Evolutionary conservation across 1,140 invertebrate species (phyloP), one percentile per base, ranked within the genome.

Genomic region (Saccostrea echinata): DNA sequence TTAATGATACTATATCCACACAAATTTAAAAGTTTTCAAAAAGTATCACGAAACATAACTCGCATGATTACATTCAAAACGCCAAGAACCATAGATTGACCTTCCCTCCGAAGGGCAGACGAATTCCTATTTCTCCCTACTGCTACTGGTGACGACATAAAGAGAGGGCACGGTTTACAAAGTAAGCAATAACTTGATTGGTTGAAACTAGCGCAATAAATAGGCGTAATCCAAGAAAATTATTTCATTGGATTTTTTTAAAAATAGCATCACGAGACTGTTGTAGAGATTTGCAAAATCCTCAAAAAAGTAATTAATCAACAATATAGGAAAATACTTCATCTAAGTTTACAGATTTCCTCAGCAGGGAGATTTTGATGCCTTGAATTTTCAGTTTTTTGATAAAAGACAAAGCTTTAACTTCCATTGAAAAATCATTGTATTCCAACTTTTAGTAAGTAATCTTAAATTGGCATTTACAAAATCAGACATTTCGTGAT

Each of bases 21-120:
- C 68, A 76, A 76, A 33, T 76, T 76, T 6, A 21, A 76, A 76
- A 27, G 27, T 16, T 76, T 76, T 76, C 13, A 76, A 76, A 76
- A 61, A 76, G 24, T n/a, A 76, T 76, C 68, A 76, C 68, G 68
- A 76, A 76, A 76, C 68, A 76, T 76, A 76, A 76, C 68, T 76
- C 68, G 27, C 68, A 33, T 76, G 68, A 76, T 76, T 76, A 76
- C 43, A 43, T 76, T 76, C 68, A 76, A 76, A 76, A 76, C 68
- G 68, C 68, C 30, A 76, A 76, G 68, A 76, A 76, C 68, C 68
- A 76, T 30, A 76, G 68, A 76, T 76, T 76, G 68, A 76, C 68
- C 68, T 76, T 76, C 68, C 68, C 16, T 33, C 68, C 13, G 27
- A 30, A 33, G 68, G 68, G 68, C 68, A 76, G 68, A 76, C 68